Base-by-base conservation (phyloP, 2,113 vertebrate genomes). In the Stomatorhinus ivindoensis region DNA sequence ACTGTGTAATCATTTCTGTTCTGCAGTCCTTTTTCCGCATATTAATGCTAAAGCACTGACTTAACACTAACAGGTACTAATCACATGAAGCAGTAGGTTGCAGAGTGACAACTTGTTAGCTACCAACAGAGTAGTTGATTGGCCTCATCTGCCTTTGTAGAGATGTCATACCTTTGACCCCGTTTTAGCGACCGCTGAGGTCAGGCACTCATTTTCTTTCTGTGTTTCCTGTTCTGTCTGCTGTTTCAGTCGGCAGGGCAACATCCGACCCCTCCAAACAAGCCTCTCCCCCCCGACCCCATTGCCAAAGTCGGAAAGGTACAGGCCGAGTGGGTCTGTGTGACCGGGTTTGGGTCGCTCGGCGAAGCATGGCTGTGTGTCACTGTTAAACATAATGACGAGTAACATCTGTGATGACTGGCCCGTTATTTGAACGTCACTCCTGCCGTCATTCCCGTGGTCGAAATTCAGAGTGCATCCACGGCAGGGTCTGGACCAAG, bases 201-300 rank as follows among this genome's bases (percentile, higher is more conserved):
- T 51, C n/a, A 31, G 39, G 6, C 4, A 61, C 80, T 61, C 51
- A 55, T 55, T 58, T 39, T 82, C 27, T 83, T 88, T n/a, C 61
- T 89, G 46, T 89, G 44, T 61, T 53, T 53, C 76, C 86, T 90
- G 61, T 82, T 91, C 87, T 92, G 76, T 93, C 89, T 93, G 92
- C 89, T 92, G 89, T 93, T 90, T 90, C 93, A 92, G 93, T 87
- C 88, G 90, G 91, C 91, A 35, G 91, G 91, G 90, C 90, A 93
- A 50, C 91, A 96, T 80, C 97, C 96, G 0, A 94, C 94, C 0
- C 96, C 97, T 4, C 97, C 97, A 17, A 93, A 91, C 94, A 96
- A 96, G 95, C 97, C 97, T 89, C 96, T 97, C 87, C 97, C 97
- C 80, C 97, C 96, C 47, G 96, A 97, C 94, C 97, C 97, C 35